Base-by-base conservation (phyloP, 2,888 invertebrate genomes). In the Pollenia angustigena region DNA sequence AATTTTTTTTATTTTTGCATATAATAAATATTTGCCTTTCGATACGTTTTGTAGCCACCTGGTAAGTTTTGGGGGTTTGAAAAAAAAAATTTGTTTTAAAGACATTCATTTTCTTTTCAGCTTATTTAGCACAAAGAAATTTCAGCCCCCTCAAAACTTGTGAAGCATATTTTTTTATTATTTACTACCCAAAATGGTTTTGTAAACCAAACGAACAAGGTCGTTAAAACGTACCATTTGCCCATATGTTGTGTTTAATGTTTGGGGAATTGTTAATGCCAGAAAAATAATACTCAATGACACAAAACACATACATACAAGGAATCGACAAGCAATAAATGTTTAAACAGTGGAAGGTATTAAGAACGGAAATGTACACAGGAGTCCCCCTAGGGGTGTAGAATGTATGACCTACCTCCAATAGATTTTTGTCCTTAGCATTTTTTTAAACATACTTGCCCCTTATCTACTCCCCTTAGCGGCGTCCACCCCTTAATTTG, bases 211-310 rank as follows among this genome's bases (percentile, higher is more conserved):
- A 44, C 54, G 66, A 83, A 84, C 83, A 84, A 66, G 78, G 58
- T 72, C 72, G 72, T 79, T 84, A 66, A 72, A 79, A 71, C 48
- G 71, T 66, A 42, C 64, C 72, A 58, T 72, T 79, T 58, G 42
- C 1, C 66, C 72, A 78, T 16, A 58, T 72, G 78, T 71, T 64
- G 54, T 78, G 62, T 83, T 83, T 64, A 71, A 83, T 83, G 83
- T 83, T 83, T 62, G 69, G 69, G 52, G 62, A 76, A 82, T 62
- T 62, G 46, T 69, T 54, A 54, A 82, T 46, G 69, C 48, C 46
- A 54, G 46, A 66, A 12, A 16, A 62, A 44, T 46, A 16, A 32
- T 32, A 32, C 32, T 32, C 32, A 23, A 8, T 60, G 0, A n/a
- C 54, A 52, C 16, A 64, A 52, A 23, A 32, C 40, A 52, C n/a